Conservation (phyloP, 2,113 vertebrate species). For the Paramormyrops kingsleyae region DNA sequence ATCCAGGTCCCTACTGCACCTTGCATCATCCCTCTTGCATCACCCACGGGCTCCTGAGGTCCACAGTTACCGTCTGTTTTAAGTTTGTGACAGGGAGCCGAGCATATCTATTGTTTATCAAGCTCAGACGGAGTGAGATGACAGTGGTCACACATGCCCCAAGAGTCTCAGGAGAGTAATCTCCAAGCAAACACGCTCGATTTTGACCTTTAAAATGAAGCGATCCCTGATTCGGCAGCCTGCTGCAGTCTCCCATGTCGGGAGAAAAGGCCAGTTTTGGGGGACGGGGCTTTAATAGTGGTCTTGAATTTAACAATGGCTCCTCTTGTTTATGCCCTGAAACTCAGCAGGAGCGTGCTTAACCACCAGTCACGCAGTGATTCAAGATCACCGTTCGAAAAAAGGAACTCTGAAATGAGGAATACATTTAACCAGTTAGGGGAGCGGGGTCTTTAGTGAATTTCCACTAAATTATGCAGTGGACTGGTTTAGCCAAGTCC, state of each 20-base stretch:
- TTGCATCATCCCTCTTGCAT: background rate
- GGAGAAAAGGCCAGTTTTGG: background rate
- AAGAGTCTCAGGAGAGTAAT: background rate
- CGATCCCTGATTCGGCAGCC: background rate
- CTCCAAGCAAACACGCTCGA: background rate
- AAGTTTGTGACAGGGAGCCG: background rate
- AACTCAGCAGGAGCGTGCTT: background rate
- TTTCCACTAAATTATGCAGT: background rate
- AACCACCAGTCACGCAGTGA: background rate
- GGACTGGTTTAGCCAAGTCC: background rate
- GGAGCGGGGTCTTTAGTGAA: background rate
- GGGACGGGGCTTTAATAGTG: background rate
- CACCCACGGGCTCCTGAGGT: background rate
- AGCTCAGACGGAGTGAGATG: background rate
- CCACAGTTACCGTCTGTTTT: background rate
- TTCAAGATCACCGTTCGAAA: background rate
- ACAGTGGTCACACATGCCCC: background rate
- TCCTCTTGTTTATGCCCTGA: background rate
- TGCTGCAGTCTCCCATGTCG: background rate
- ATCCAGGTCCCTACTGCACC: background rate
- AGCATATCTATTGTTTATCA: background rate
- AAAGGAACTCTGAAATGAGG: background rate
- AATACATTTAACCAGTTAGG: background rate
- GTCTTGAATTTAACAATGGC: background rate
- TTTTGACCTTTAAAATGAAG: background rate